These are phyloP conservation scores for Aphidoletes aphidimyza DNA, from an alignment of 2,888 invertebrate species.

Conservation along the genomic window DNA sequence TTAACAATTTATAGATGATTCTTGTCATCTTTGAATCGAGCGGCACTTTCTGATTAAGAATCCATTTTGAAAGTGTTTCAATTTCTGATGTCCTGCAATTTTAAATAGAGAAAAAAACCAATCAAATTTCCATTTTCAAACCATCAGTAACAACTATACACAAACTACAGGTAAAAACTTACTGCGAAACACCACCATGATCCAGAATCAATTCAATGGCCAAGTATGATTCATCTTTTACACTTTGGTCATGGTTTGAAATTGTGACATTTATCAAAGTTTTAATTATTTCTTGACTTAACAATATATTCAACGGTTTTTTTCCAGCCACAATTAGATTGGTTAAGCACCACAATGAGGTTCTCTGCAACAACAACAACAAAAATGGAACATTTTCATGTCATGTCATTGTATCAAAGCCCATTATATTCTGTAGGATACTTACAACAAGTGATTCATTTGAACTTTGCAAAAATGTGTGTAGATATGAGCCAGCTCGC, in stretches of 20 bases:
- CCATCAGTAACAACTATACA: neutral
- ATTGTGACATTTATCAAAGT: neutral
- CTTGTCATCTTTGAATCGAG: neutral
- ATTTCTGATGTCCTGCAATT: neutral
- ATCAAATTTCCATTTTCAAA: neutral
- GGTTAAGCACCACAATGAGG: conserved; percentile 63
- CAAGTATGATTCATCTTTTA: neutral
- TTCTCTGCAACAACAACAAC: conserved; percentile 57
- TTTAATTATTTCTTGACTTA: conserved; percentile 62
- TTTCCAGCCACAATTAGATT: conserved; percentile 62
- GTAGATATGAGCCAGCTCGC: conserved; percentile 63
- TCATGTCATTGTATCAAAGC: neutral
- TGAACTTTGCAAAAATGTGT: conserved; percentile 62
- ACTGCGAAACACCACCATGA: neutral
- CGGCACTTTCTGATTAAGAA: neutral
- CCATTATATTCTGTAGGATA: neutral
- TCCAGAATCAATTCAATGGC: conserved; percentile 18
- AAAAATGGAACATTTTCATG: neutral
- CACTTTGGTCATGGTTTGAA: neutral
- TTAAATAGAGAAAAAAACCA: neutral
- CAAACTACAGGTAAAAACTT: neutral
- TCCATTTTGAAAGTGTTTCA: conserved; percentile 1
- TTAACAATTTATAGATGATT: neutral
- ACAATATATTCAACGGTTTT: conserved; percentile 60
- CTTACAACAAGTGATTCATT: conserved; percentile 59